Base-by-base conservation (phyloP, 1,140 invertebrate genomes). In the Aphelenchoides besseyi region DNA sequence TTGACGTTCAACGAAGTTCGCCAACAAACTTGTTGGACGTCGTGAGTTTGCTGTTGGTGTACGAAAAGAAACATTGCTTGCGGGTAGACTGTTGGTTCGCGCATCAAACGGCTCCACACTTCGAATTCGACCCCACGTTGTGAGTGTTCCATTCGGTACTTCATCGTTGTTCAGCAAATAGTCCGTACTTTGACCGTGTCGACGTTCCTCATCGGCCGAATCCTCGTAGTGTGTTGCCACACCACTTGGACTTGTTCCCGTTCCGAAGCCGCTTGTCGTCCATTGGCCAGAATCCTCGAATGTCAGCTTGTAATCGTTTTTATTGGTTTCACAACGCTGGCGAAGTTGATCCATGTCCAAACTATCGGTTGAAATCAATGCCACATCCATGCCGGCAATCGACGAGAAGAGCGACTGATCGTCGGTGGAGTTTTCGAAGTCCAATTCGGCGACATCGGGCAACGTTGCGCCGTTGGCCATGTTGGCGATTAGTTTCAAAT, bases 271-370 rank as follows among this genome's bases (percentile, higher is more conserved):
- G 16, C n/a, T 75, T n/a, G 75, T 79, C 23, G 78, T 80, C 82
- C 82, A 83, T 37, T 84, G 82, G 12, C 82, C 82, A 18, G 70
- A 74, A 36, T 83, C 82, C 1, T 77, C 80, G 32, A 84, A 83
- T 23, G 82, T 77, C 68, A 83, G 35, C 70, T 84, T 83, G 77
- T 83, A 83, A 55, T 83, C 82, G 62, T 83, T 84, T 48, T 79
- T 82, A 48, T 79, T 82, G 30, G 69, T 76, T 57, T 81, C 81
- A 73, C 82, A 81, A n/a, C 75, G 70, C 12, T 36, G 35, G 3
- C 73, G 63, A 9, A 81, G 57, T 28, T 57, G 53, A 16, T 81
- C 76, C 73, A 81, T 79, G 35, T 81, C 78, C 32, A 77, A 64
- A 26, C 69, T 72, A 68, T 82, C 80, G 2, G 81, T 82, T 9